phyloP scores from a whole-genome alignment of 2,113 vertebrate genomes.

The Malaclemys terrapin region DNA sequence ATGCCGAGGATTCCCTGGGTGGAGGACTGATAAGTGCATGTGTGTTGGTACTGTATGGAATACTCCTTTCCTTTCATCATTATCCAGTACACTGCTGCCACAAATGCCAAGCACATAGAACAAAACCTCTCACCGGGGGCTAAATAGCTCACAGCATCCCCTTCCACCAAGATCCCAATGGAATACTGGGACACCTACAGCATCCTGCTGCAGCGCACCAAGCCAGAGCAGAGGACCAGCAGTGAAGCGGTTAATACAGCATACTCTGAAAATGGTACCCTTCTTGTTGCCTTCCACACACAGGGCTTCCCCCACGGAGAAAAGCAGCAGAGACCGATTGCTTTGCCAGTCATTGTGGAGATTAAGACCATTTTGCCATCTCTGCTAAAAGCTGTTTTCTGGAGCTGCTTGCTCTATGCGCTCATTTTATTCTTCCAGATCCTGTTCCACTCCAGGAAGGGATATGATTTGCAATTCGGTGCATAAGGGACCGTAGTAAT shows the following conservation, averaged over 20 bases:
- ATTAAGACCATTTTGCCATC: not conserved
- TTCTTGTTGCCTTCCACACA: not conserved
- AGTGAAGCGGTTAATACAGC: not conserved
- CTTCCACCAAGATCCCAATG: not conserved
- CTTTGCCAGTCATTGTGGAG: not conserved
- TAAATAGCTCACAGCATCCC: not conserved
- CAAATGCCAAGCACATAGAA: not conserved
- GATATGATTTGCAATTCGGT: slow-evolving; percentile 44
- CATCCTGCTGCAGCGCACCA: not conserved
- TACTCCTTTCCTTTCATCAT: not conserved
- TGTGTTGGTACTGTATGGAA: not conserved
- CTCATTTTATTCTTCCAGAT: slow-evolving; percentile 24
- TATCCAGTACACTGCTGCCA: not conserved
- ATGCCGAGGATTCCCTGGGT: not conserved
- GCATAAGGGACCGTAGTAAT: not conserved
- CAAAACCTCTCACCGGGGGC: not conserved
- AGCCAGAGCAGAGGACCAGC: not conserved
- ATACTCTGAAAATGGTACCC: not conserved
- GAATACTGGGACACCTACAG: not conserved
- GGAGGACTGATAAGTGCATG: not conserved
- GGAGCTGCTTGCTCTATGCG: not conserved
- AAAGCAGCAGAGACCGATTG: not conserved
- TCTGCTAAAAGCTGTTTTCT: slow-evolving; percentile 14
- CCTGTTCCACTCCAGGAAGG: not conserved
- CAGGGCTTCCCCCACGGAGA: not conserved